Evolutionary conservation across 2,797 vertebrate species (phyloP), one percentile per base, ranked within the genome.

Genomic region (Gobio occitaniae): DNA sequence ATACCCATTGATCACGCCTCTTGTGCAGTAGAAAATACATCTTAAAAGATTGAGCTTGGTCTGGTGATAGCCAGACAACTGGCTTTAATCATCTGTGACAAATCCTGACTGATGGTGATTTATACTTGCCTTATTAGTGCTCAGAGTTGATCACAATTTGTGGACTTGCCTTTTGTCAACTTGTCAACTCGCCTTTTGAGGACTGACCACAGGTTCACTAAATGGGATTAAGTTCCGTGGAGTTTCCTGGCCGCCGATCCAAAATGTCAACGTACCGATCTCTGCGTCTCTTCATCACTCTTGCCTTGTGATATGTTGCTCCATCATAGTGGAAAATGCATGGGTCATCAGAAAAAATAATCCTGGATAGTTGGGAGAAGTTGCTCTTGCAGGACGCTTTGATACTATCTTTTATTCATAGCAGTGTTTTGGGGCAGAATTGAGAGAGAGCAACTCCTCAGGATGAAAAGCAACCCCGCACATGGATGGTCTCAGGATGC

Each of bases 31-130:
- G 32, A 32, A 32, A 32, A 32, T 32, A 32, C 32, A 32, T 32
- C 32, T 32, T 32, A 32, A 32, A 32, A 32, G 32, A 32, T 32
- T 32, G 32, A 32, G 32, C 32, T 32, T 32, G 32, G 32, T 32
- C 32, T 32, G 32, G 32, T 32, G 32, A 2, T 2, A 32, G 32
- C 32, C 32, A 32, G 32, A 32, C 32, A 32, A 32, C 32, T 32
- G 32, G 32, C 32, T 32, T 32, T 32, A 32, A 71, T 2, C 13
- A n/a, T 56, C 5, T 75, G 72, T 16, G 1, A 9, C 25, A 84
- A 89, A 85, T 84, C 36, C 83, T 80, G 68, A 76, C 17, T 76
- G 32, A 36, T 21, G 29, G 29, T 32, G 3, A 36, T 76, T 3
- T 4, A 75, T 21, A 12, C 4, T 54, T 75, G 29, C 2, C 48